Percentiles rank a stretch among this genome's conserved stretches.
These are phyloP conservation scores for Hemithea aestivaria DNA, from an alignment of 2,888 invertebrate genomes.

Conservation along the genomic window DNA sequence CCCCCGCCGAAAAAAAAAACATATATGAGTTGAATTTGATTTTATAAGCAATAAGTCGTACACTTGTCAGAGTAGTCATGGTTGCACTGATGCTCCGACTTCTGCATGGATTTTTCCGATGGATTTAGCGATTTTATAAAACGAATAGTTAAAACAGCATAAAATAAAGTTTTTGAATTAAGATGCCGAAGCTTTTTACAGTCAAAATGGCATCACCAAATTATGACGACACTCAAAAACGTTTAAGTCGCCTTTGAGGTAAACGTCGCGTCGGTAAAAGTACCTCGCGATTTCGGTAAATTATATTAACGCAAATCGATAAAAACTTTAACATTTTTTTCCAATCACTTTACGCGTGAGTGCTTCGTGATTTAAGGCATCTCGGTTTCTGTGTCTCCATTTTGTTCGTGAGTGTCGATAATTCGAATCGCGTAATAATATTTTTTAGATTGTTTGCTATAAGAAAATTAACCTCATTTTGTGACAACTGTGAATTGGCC, in stretches of 20 bases:
- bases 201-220: no score
- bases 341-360: slow-evolving; percentile 66
- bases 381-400: slow-evolving; percentile 38
- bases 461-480: slow-evolving; percentile 26
- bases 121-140: no score
- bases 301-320: slow-evolving; percentile 56
- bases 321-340: slow-evolving; percentile 52
- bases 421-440: slow-evolving; percentile 35
- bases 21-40: no score
- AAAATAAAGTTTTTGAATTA: no score
- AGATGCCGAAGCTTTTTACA: no score
- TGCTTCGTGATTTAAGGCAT: slow-evolving; percentile 61
- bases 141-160: no score
- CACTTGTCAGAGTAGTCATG: no score
- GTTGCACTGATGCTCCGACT: no score
- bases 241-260: slow-evolving; percentile 39
- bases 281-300: slow-evolving; percentile 53
- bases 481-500: slow-evolving; percentile 18
- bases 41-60: no score
- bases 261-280: slow-evolving; percentile 63
- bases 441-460: slow-evolving; percentile 36
- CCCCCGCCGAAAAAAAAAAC: no score
- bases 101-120: no score
- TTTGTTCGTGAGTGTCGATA: slow-evolving; percentile 35
- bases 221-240: slow-evolving; percentile 28